phyloP scores from a whole-genome alignment of 2,888 invertebrate genomes.

The Clitarchus hookeri region DNA sequence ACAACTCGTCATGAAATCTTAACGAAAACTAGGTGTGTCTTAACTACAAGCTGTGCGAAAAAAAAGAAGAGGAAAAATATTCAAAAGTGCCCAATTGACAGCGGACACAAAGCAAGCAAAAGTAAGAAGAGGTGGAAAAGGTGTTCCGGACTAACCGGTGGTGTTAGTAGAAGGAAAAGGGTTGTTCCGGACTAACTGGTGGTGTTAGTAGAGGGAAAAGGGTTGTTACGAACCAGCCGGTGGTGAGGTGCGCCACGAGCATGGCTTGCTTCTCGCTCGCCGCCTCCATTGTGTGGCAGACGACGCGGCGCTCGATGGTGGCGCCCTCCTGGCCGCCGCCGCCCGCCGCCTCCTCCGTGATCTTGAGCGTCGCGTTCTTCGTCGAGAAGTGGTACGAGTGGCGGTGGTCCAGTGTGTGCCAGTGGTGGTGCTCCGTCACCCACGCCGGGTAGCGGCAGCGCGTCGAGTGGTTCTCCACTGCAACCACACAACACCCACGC shows the following conservation, averaged over 20 bases:
- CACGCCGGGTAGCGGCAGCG: slow-evolving; percentile 78
- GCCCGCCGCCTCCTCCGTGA: slow-evolving; percentile 51
- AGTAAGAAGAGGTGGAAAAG: too few relatives aligned
- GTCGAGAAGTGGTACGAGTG: slow-evolving; percentile 75
- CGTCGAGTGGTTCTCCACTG: slow-evolving; percentile 75
- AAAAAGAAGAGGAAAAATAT: too few relatives aligned
- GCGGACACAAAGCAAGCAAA: too few relatives aligned
- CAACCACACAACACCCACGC: neutral
- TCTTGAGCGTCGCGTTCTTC: slow-evolving; percentile 72
- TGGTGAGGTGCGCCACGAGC: slow-evolving; percentile 74
- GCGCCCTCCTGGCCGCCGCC: slow-evolving; percentile 39
- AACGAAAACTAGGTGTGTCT: too few relatives aligned
- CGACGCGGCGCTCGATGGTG: slow-evolving; percentile 60
- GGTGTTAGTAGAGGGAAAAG: too few relatives aligned
- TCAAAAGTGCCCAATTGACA: too few relatives aligned
- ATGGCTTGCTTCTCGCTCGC: slow-evolving; percentile 48
- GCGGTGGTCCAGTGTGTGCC: slow-evolving; percentile 76
- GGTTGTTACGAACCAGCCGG: slow-evolving; percentile 65
- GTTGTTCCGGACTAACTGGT: too few relatives aligned
- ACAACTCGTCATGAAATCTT: too few relatives aligned
- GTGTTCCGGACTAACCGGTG: too few relatives aligned
- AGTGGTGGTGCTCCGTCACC: slow-evolving; percentile 78
- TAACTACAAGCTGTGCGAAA: too few relatives aligned
- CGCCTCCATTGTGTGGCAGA: slow-evolving; percentile 60
- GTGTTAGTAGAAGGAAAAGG: too few relatives aligned